These are phyloP conservation scores for Lepidonotus clava DNA, from an alignment of 2,888 invertebrate species.

Conservation along the genomic window DNA sequence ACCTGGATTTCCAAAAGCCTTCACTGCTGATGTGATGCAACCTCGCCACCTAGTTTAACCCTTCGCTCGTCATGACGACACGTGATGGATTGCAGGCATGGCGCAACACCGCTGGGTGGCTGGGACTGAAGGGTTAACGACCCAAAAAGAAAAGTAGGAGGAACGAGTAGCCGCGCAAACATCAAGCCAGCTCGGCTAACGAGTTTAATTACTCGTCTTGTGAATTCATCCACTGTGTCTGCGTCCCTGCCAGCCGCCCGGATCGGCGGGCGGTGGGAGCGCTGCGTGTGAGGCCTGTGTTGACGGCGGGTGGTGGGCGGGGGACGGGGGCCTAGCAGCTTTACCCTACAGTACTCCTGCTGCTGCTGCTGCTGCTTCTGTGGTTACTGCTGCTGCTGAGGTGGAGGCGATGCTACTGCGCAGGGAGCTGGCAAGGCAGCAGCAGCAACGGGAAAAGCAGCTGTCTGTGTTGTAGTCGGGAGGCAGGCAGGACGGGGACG, in stretches of 20 bases:
- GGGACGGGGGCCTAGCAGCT: not conserved
- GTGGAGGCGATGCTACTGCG: not conserved
- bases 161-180: too few species aligned
- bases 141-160: too few species aligned
- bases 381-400: not conserved
- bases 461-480: not conserved
- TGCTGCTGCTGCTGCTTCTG: not conserved
- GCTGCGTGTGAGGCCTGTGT: not conserved
- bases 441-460: not conserved
- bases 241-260: not conserved
- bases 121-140: too few species aligned
- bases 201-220: slow-evolving; percentile 9
- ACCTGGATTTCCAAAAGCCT: not conserved
- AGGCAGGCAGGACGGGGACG: not conserved
- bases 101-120: too few species aligned
- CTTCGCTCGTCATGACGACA: not conserved
- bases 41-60: not conserved
- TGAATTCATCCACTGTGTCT: not conserved
- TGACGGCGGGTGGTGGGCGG: too few species aligned
- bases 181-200: not conserved
- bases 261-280: not conserved
- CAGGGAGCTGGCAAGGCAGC: not conserved
- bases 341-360: not conserved
- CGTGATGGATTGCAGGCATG: too few species aligned
- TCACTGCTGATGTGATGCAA: not conserved